Conservation (phyloP, 2,888 invertebrate genomes). For the Trichopria drosophilae region DNA sequence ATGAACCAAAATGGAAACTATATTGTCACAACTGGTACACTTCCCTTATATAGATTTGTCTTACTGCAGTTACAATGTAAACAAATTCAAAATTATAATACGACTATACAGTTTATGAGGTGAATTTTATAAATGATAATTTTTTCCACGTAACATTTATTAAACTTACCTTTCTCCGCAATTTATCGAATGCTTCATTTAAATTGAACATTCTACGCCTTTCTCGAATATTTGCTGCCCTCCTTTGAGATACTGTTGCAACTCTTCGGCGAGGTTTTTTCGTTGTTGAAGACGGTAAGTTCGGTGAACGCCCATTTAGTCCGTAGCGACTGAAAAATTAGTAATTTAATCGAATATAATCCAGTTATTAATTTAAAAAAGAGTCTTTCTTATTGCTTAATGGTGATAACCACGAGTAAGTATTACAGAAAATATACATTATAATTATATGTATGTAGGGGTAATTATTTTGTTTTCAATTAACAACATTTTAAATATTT, state of each 20-base stretch:
- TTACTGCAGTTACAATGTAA: too few relatives aligned
- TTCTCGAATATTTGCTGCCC: constrained; percentile 92
- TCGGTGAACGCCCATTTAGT: constrained; percentile 49
- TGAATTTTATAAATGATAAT: background rate
- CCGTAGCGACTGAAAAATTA: constrained; percentile 53
- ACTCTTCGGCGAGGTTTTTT: constrained; percentile 86
- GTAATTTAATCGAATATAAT: too few relatives aligned
- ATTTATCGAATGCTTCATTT: constrained; percentile 92
- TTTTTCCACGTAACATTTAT: too few relatives aligned
- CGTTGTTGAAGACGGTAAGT: constrained; percentile 49
- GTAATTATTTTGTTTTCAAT: background rate
- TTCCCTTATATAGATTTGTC: too few relatives aligned
- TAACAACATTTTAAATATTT: constrained; percentile 1
- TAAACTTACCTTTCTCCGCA: constrained; percentile 75
- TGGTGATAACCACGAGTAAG: background rate
- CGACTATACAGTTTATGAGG: background rate
- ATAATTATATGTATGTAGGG: too few relatives aligned
- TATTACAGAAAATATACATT: background rate
- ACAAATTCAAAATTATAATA: too few relatives aligned
- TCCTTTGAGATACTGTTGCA: constrained; percentile 85
- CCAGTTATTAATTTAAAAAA: too few relatives aligned
- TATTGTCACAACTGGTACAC: too few relatives aligned
- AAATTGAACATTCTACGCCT: constrained; percentile 92
- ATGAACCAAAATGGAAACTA: too few relatives aligned
- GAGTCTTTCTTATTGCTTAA: too few relatives aligned